Evolutionary conservation across 2,113 vertebrate species (phyloP).

Genomic region (Riparia riparia): DNA sequence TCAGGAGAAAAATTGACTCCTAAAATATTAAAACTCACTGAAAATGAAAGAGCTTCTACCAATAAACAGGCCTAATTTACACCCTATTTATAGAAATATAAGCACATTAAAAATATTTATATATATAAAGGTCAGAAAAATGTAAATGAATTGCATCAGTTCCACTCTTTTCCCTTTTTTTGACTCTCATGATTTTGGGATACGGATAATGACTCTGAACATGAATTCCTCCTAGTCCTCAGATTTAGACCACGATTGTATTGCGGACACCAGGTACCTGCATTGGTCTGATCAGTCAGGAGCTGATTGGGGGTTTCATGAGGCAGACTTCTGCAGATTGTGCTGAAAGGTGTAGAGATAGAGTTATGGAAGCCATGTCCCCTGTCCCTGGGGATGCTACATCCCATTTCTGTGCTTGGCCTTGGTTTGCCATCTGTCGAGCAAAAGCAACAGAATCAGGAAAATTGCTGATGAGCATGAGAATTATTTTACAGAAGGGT

Average conservation of each 20-base stretch:
- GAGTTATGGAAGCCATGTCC: background rate
- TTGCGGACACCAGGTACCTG: background rate
- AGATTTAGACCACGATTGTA: background rate
- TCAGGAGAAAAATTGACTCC: background rate
- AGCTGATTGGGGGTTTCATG: background rate
- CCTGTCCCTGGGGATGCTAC: background rate
- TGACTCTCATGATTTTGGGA: background rate
- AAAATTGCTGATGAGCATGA: background rate
- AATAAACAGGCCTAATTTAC: background rate
- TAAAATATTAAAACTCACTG: background rate
- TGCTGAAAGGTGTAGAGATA: background rate
- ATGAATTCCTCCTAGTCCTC: background rate
- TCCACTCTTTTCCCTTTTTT: background rate
- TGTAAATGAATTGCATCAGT: background rate
- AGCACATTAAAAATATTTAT: background rate
- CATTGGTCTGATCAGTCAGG: background rate
- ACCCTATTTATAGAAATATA: background rate
- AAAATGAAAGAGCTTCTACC: background rate
- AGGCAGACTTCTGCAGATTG: background rate
- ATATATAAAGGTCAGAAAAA: background rate
- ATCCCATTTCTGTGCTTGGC: background rate
- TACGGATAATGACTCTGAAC: background rate
- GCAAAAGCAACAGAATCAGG: background rate
- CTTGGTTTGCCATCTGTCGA: background rate
- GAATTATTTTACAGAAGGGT: background rate